Evolutionary conservation across 2,113 vertebrate species (phyloP).

Genomic region (Cyanoliseus patagonus): DNA sequence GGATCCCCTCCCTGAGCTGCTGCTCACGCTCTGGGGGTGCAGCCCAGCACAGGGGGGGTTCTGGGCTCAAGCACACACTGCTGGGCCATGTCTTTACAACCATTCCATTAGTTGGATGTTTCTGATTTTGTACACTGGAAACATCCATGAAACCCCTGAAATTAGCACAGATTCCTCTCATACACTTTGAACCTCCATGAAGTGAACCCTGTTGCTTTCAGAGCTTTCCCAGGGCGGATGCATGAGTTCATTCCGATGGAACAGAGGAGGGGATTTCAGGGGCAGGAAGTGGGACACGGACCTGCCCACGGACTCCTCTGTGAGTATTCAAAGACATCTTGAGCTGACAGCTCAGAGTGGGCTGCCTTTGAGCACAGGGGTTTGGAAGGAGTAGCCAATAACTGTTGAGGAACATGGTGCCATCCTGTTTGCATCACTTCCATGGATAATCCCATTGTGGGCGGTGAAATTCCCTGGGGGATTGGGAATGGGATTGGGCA

Average conservation of each 20-base stretch:
- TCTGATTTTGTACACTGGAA: rapidly evolving
- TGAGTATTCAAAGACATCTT: slow-evolving; percentile 57
- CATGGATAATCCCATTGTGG: background rate
- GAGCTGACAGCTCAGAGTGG: rapidly evolving
- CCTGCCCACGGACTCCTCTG: slow-evolving; percentile 90
- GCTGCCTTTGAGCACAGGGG: rapidly evolving
- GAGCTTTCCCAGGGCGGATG: slow-evolving; percentile 95
- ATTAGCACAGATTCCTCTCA: rapidly evolving
- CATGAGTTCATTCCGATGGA: slow-evolving; percentile 98
- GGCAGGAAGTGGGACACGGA: slow-evolving; percentile 96
- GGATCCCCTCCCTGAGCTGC: background rate
- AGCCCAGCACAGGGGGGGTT: background rate
- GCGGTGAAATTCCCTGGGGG: rapidly evolving
- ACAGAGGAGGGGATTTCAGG: slow-evolving; percentile 89
- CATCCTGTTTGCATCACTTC: background rate
- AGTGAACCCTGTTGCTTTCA: slow-evolving; percentile 20
- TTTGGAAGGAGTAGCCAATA: too few relatives aligned
- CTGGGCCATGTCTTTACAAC: background rate
- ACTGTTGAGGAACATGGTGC: rapidly evolving
- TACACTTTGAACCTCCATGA: background rate
- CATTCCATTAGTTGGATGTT: too few relatives aligned
- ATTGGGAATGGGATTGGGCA: background rate
- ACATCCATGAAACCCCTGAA: background rate
- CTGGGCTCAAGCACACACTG: background rate
- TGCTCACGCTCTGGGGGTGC: background rate